Conservation (phyloP, 1,140 invertebrate species). For the Drosophila sucinea region DNA sequence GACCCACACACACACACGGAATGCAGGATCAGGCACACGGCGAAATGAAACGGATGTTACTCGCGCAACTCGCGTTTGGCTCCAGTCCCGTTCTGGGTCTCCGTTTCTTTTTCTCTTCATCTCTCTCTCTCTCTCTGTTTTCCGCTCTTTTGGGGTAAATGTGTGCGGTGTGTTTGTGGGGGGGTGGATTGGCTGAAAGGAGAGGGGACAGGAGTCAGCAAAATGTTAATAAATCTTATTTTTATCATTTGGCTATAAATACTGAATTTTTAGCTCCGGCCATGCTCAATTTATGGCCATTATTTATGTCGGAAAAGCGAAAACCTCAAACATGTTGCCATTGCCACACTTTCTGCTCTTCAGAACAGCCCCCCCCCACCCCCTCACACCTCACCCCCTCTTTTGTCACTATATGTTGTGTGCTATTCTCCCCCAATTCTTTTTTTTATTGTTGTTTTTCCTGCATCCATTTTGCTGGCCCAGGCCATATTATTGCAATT, state of each 20-base stretch:
- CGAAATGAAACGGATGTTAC: constrained; percentile 68
- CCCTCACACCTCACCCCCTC: neutral
- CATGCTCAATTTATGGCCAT: constrained; percentile 83
- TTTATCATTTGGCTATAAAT: constrained; percentile 83
- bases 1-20: constrained; percentile 21
- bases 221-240: constrained; percentile 84
- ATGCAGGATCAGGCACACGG: constrained; percentile 68
- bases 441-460: constrained; percentile 35
- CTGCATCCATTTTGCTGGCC: constrained; percentile 75
- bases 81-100: constrained; percentile 38
- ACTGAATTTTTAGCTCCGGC: constrained; percentile 83
- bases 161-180: constrained; percentile 36
- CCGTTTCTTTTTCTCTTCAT: constrained; percentile 28
- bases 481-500: constrained; percentile 80
- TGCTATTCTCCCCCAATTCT: constrained; percentile 1
- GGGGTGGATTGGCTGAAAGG: constrained; percentile 17
- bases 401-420: constrained; percentile 9
- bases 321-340: constrained; percentile 82
- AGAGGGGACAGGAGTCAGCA: constrained; percentile 57
- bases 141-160: constrained; percentile 20
- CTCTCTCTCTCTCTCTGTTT: constrained; percentile 25
- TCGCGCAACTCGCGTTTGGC: constrained; percentile 46
- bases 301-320: constrained; percentile 83
- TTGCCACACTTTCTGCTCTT: constrained; percentile 72
- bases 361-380: neutral